Base-by-base conservation (phyloP, 2,113 vertebrate genomes). In the Elanoides forficatus region DNA sequence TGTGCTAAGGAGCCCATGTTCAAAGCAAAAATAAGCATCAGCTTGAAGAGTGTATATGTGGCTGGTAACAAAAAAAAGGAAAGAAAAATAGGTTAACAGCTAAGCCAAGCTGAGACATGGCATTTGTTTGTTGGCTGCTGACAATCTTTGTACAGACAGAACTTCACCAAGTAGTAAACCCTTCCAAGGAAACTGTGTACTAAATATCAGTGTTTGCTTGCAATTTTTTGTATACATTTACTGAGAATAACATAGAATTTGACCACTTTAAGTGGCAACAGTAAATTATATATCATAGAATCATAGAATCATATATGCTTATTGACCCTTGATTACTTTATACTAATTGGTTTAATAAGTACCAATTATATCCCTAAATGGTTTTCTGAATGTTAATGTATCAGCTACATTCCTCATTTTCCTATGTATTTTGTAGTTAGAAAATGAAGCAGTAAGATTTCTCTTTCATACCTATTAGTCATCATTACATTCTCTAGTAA, bases 281-380 rank as follows among this genome's bases (percentile, higher is more conserved):
- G n/a, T 88, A 95, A 91, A 73, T 94, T 81, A 55, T 72, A 71
- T 47, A 42, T 71, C 65, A 36, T 42, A 53, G 87, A 86, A 75
- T 47, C 75, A 52, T 29, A 65, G 70, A 76, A 76, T 63, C 23
- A 27, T 82, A 53, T 87, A 52, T 76, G 80, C 84, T 91, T 66
- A 53, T 53, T 94, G 84, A 71, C 78, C 86, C 52, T 90, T 97
- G 94, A 83, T 94, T 95, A 88, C 50, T 87, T 95, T 68, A n/a
- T 53, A 66, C 66, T 93, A 95, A 93, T 96, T 82, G 47, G n/a
- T 76, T 94, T 94, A 78, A 75, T 88, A 94, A 83, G 67, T 97
- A 68, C 56, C 76, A 88, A 96, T 96, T 95, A 95, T 88, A 94
- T 65, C 65, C 68, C 68, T 88, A 94, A 92, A 88, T 70, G 53